Evolutionary conservation across 2,888 invertebrate species (phyloP).

Genomic region (Pyrochroa serraticornis): DNA sequence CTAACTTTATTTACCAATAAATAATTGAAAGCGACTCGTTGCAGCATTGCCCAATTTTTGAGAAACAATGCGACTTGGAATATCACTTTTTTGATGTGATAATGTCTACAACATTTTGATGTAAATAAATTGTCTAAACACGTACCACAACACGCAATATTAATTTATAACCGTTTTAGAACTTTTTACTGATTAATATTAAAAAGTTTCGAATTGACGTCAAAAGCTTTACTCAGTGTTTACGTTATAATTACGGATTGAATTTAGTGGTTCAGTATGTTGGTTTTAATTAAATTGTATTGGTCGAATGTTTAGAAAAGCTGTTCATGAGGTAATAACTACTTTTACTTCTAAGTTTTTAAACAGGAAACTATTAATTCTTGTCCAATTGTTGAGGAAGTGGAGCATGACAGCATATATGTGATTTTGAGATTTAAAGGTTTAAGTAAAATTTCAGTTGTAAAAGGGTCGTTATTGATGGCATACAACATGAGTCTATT

Average conservation of each 20-base stretch:
- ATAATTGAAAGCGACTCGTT: too few species aligned
- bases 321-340: neutral
- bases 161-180: conserved; percentile 39
- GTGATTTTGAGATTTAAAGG: neutral
- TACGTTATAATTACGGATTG: too few species aligned
- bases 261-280: neutral
- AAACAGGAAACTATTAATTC: neutral
- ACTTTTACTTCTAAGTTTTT: conserved; percentile 3
- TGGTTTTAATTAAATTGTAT: too few species aligned
- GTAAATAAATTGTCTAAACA: conserved; percentile 36
- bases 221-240: neutral
- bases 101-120: conserved; percentile 31
- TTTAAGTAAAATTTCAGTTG: conserved; percentile 2
- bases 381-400: too few species aligned
- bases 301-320: neutral
- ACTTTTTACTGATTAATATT: conserved; percentile 33
- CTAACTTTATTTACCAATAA: too few species aligned
- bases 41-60: too few species aligned
- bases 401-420: neutral
- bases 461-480: conserved; percentile 7
- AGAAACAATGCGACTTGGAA: too few species aligned
- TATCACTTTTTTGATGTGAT: too few species aligned
- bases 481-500: conserved; percentile 4
- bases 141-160: conserved; percentile 40
- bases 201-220: neutral